Base-by-base conservation (phyloP, 2,797 vertebrate genomes). In the Setipinna tenuifilis region DNA sequence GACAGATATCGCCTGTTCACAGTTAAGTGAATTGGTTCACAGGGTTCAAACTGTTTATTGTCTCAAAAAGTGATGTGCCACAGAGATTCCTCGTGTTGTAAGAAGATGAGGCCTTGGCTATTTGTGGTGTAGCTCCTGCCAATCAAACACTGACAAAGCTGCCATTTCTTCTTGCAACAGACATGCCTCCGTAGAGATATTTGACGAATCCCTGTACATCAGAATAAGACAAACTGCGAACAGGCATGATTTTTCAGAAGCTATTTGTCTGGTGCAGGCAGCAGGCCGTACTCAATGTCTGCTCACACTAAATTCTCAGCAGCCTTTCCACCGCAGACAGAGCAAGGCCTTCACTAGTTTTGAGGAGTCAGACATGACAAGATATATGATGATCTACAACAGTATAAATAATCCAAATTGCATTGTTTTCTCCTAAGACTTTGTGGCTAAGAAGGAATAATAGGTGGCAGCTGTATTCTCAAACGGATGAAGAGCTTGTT, bases 121-220 rank as follows among this genome's bases (percentile, higher is more conserved):
- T 44, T 78, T 78, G 71, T 78, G 71, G 71, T 78, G 71, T 78
- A 44, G 71, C 41, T 78, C 31, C 31, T 44, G 71, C 71, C 71
- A 78, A 17, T 78, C 71, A 48, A 31, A 81, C 68, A 68, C 59
- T 59, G 35, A 41, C 31, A 21, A 78, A 41, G 31, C 71, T 44
- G 71, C 19, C 31, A 78, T 21, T 78, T 78, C 35, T 44, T 44
- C 71, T 44, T 44, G 71, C 71, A 75, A 78, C 71, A 44, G 71
- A 78, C 71, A 78, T 44, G 71, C 17, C 19, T 78, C 71, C 21
- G 25, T 44, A 78, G 71, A 78, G 16, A 21, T 21, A 21, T 9
- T 44, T 35, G 35, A 21, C 35, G 31, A 78, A 7, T 35, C 71
- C 71, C 16, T 41, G 44, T 41, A 78, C 35, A 78, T 19, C 1